Evolutionary conservation across 2,888 invertebrate species (phyloP), one percentile per base, ranked within the genome.

Genomic region (Steinernema hermaphroditum): DNA sequence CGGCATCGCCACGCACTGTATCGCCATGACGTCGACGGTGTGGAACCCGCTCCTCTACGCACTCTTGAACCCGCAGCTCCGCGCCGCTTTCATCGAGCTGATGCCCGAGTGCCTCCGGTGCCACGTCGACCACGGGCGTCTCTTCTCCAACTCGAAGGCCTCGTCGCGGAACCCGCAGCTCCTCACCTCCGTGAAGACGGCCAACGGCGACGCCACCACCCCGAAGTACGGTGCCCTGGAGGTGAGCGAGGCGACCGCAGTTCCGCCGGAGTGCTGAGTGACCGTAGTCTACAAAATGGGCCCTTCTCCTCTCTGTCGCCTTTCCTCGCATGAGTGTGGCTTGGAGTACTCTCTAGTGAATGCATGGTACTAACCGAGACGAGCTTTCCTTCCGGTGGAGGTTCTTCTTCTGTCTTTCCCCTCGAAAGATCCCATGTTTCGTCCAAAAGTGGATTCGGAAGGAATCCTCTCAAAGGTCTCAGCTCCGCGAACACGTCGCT

Each of bases 21-120:
- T 85, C 49, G 84, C 85, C 9, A 85, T 85, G 85, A 85, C 85
- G 4, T 85, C 85, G 1, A 85, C 85, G 12, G 85, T 84, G 41
- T 84, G 84, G 83, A 85, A 84, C 54, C 85, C 83, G 32, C 74
- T 85, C 2, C 80, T 85, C 57, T 85, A 84, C 74, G 83, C 85
- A 8, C 76, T 83, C 57, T 77, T 85, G 41, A 85, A 85, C 72
- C 78, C 84, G 14, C 85, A 85, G 79, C 80, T 85, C 0, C 82
- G 85, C 6, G 81, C 80, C 1, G 85, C 85, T 0, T 85, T 85
- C 75, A 77, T 84, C 50, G 80, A 83, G 49, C 75, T 85, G 34
- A 81, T 85, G 82, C 85, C 85, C 0, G 74, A 75, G 9, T 81
- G 81, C 72, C 74, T 80, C 0, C 75, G 78, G 43, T 73, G 70